These are phyloP conservation scores for Trachops cirrhosus DNA, from an alignment of 2,797 vertebrate genomes.

Conservation along the genomic window DNA sequence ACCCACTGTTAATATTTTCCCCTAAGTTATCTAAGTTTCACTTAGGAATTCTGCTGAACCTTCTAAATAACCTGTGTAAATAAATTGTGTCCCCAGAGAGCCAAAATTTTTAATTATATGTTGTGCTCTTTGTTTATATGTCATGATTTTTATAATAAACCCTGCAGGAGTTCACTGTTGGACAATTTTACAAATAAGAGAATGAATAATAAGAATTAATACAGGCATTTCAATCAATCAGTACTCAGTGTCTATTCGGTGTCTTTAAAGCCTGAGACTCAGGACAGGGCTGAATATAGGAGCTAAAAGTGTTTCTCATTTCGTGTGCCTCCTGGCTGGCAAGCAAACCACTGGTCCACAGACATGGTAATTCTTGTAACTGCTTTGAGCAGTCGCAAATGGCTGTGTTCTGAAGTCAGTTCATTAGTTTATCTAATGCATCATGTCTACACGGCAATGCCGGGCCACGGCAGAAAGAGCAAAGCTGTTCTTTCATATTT, in stretches of 20 bases:
- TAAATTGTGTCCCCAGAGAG: neutral
- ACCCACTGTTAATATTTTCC: neutral
- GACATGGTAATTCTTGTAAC: neutral
- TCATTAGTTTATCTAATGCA: constrained; percentile 77
- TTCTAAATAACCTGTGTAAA: constrained; percentile 42
- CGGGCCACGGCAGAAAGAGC: constrained; percentile 61
- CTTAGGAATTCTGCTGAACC: neutral
- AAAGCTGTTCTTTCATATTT: constrained; percentile 62
- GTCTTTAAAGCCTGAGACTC: neutral
- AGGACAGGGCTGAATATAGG: neutral
- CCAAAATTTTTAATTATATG: constrained; percentile 47
- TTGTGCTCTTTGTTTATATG: constrained; percentile 35
- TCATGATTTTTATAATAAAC: neutral
- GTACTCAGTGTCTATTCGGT: neutral
- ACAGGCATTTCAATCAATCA: constrained; percentile 8
- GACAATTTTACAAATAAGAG: constrained; percentile 36
- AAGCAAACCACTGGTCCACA: neutral
- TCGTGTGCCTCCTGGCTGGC: neutral
- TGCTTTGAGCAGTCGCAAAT: constrained; percentile 50
- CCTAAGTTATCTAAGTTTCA: neutral
- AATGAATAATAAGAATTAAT: neutral
- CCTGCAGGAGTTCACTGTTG: neutral
- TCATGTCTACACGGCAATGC: constrained; percentile 62
- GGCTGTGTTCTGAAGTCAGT: constrained; percentile 67
- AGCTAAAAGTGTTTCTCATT: constrained; percentile 25